Percentiles rank a stretch among this genome's conserved stretches.
Evolutionary conservation across 2,113 vertebrate species (phyloP).

Genomic region (Oncorhynchus masou): DNA sequence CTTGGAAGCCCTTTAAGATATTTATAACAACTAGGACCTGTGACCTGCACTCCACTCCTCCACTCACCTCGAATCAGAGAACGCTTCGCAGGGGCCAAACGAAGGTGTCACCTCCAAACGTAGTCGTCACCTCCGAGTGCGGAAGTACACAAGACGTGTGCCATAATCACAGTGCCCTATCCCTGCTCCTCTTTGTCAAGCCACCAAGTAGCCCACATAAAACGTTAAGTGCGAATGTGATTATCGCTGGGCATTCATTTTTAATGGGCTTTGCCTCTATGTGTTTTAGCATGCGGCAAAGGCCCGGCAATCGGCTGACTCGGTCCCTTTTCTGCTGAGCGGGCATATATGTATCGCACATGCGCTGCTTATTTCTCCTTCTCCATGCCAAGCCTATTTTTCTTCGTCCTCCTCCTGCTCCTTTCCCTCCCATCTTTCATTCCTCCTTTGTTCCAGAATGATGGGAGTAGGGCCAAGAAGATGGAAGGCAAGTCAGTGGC

Average conservation of each 20-base stretch:
- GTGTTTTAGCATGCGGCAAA: slow-evolving; percentile 80
- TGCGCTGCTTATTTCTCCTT: slow-evolving; percentile 70
- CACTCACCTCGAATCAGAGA: slow-evolving; percentile 35
- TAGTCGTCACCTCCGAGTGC: slow-evolving; percentile 5
- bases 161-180: slow-evolving; percentile 62
- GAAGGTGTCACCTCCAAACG: slow-evolving; percentile 34
- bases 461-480: slow-evolving; percentile 45
- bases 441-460: slow-evolving; percentile 53
- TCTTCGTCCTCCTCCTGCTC: slow-evolving; percentile 12
- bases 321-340: slow-evolving; percentile 72
- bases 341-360: slow-evolving; percentile 70
- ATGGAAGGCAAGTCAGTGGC: slow-evolving; percentile 50
- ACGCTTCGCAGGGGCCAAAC: slow-evolving; percentile 33
- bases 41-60: slow-evolving; percentile 35
- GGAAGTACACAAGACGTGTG: slow-evolving; percentile 50
- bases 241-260: slow-evolving; percentile 81
- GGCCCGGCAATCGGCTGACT: slow-evolving; percentile 71
- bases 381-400: slow-evolving; percentile 40
- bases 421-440: slow-evolving; percentile 48
- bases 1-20: slow-evolving; percentile 37
- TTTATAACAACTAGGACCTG: slow-evolving; percentile 51
- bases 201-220: slow-evolving; percentile 69
- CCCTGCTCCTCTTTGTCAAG: slow-evolving; percentile 68
- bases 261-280: slow-evolving; percentile 80
- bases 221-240: slow-evolving; percentile 83